Conservation (phyloP, 1,140 invertebrate species). For the Drosophila kikkawai region DNA sequence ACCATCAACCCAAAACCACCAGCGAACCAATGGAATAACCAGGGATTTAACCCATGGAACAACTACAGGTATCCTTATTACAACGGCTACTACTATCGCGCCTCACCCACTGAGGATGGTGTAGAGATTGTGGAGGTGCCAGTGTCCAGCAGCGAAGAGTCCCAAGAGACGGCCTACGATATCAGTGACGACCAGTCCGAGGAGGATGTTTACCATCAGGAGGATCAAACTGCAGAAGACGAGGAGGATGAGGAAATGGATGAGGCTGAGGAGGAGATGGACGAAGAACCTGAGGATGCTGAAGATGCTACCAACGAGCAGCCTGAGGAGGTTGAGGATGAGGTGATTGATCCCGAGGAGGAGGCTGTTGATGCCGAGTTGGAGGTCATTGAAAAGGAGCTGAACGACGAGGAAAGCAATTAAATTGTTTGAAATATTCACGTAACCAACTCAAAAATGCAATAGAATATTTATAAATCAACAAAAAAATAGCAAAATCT, state of each 20-base stretch:
- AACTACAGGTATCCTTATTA: slow-evolving; percentile 16
- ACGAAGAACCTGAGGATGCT: neutral
- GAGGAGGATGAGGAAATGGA: slow-evolving; percentile 14
- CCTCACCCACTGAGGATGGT: slow-evolving; percentile 2
- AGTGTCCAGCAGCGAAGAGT: slow-evolving; percentile 9
- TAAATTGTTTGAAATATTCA: neutral
- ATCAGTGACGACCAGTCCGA: slow-evolving; percentile 9
- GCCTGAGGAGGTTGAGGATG: slow-evolving; percentile 3
- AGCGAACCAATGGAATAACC: neutral
- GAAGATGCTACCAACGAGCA: neutral
- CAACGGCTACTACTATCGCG: slow-evolving; percentile 25
- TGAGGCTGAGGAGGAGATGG: slow-evolving; percentile 3
- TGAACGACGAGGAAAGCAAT: neutral
- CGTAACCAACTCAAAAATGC: neutral
- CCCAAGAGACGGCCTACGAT: slow-evolving; percentile 5
- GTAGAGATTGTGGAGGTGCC: slow-evolving; percentile 8
- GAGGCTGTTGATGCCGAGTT: slow-evolving; percentile 19
- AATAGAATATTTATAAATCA: slow-evolving; percentile 4
- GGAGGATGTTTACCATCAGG: slow-evolving; percentile 1
- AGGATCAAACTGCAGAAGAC: slow-evolving; percentile 7
- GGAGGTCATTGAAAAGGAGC: slow-evolving; percentile 19
- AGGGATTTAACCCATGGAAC: neutral
- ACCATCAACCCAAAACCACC: neutral
- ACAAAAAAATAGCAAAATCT: slow-evolving; percentile 10
- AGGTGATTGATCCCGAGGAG: slow-evolving; percentile 14